A percentile compares a stretch with the other conserved stretches of the same genome.
Conservation (phyloP, 2,113 vertebrate species). For the Strix uralensis region DNA sequence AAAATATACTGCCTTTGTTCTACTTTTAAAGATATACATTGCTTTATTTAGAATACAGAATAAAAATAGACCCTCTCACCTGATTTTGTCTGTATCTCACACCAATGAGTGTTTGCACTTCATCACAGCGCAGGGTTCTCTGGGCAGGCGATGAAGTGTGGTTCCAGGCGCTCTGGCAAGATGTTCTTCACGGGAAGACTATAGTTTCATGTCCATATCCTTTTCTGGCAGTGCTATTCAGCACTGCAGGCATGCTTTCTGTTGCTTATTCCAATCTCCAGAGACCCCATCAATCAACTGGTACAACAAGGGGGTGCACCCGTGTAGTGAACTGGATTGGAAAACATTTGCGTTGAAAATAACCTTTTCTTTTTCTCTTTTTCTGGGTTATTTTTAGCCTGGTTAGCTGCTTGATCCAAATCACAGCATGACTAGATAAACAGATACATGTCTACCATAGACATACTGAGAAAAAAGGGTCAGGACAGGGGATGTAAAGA, state of each 20-base stretch:
- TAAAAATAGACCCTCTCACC: slow-evolving; percentile 19
- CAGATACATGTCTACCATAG: not conserved
- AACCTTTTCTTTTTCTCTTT: not conserved
- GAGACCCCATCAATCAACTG: not conserved
- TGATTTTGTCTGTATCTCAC: not conserved
- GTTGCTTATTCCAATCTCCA: not conserved
- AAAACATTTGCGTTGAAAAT: not conserved
- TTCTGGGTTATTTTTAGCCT: not conserved
- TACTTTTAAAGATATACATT: not conserved
- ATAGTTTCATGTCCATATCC: not conserved
- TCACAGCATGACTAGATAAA: not conserved
- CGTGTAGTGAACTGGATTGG: fast-evolving
- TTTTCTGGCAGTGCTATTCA: not conserved
- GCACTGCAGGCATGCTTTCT: not conserved
- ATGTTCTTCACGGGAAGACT: not conserved
- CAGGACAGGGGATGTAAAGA: not conserved
- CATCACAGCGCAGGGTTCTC: not conserved
- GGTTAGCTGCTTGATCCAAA: not conserved
- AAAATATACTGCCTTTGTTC: not conserved
- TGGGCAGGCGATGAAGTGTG: not conserved
- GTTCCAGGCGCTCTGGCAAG: not conserved
- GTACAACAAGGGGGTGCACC: not conserved
- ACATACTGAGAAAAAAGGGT: not conserved
- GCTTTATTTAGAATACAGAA: slow-evolving; percentile 18
- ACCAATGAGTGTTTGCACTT: not conserved